Percentiles rank a stretch among this genome's conserved stretches.
Evolutionary conservation across 2,797 vertebrate genomes (phyloP).

Genomic region (Threskiornis aethiopicus): DNA sequence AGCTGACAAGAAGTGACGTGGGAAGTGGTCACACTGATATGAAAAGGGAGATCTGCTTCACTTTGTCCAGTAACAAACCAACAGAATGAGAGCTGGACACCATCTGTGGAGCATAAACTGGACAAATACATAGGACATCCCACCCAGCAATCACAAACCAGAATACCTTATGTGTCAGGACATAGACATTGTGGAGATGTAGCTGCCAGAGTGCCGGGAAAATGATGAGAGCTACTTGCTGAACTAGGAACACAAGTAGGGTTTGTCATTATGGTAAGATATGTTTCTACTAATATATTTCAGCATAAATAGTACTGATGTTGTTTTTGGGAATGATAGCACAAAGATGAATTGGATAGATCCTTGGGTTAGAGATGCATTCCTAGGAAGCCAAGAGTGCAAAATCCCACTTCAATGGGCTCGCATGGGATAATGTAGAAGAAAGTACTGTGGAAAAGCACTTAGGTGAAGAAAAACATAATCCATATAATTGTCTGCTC

Average conservation of each 20-base stretch:
- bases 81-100: neutral
- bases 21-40: neutral
- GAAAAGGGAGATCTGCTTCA: neutral
- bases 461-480: neutral
- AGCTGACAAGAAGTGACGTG: neutral
- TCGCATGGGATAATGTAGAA: neutral
- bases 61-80: neutral
- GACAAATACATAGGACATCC: neutral
- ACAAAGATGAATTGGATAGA: neutral
- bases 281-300: neutral
- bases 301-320: neutral
- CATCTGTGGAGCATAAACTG: neutral
- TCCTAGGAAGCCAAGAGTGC: neutral
- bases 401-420: neutral
- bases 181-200: neutral
- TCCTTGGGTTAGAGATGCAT: neutral
- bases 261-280: neutral
- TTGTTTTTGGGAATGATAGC: neutral
- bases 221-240: neutral
- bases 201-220: neutral
- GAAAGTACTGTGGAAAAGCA: neutral
- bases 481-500: neutral
- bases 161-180: neutral
- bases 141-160: neutral
- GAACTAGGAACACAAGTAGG: neutral